Percentiles rank a stretch among this genome's conserved stretches.
Evolutionary conservation across 1,140 invertebrate genomes (phyloP).

Genomic region (Hyphantria cunea): DNA sequence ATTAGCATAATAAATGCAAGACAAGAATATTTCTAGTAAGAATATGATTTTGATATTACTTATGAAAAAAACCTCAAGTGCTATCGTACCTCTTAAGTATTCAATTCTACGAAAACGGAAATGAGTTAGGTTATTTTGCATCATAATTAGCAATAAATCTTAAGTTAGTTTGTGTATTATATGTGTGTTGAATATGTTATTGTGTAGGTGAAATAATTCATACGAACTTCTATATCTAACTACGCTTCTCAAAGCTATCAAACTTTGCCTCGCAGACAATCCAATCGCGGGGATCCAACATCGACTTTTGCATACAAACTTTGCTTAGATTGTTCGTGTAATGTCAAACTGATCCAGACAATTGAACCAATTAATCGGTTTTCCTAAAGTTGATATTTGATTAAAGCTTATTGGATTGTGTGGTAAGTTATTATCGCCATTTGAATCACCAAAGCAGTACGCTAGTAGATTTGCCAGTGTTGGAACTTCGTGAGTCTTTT

Average conservation of each 20-base stretch:
- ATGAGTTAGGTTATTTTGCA: conserved; percentile 31
- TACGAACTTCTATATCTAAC: conserved; percentile 63
- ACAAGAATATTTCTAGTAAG: too few species aligned
- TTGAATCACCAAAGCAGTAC: conserved; percentile 3
- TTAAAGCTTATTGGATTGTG: conserved; percentile 32
- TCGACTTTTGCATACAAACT: conserved; percentile 75
- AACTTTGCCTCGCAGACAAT: conserved; percentile 70
- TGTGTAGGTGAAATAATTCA: conserved; percentile 58
- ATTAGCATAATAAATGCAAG: too few species aligned
- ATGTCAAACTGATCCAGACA: conserved; percentile 65
- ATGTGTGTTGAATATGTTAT: conserved; percentile 56
- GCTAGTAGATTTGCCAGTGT: background rate
- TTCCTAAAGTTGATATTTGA: conserved; percentile 48
- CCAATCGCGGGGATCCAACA: conserved; percentile 62
- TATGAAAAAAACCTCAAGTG: too few species aligned
- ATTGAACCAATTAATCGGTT: conserved; percentile 69
- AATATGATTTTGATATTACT: too few species aligned
- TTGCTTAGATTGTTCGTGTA: conserved; percentile 65
- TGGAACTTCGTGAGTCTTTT: conserved; percentile 5
- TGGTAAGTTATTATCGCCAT: conserved; percentile 12
- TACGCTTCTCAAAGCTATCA: conserved; percentile 71
- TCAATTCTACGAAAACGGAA: conserved; percentile 6
- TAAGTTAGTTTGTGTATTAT: conserved; percentile 50
- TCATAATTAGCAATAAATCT: conserved; percentile 45
- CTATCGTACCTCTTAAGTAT: too few species aligned